These are phyloP conservation scores for Flexamia atlantica DNA, from an alignment of 2,888 invertebrate genomes.

Conservation along the genomic window DNA sequence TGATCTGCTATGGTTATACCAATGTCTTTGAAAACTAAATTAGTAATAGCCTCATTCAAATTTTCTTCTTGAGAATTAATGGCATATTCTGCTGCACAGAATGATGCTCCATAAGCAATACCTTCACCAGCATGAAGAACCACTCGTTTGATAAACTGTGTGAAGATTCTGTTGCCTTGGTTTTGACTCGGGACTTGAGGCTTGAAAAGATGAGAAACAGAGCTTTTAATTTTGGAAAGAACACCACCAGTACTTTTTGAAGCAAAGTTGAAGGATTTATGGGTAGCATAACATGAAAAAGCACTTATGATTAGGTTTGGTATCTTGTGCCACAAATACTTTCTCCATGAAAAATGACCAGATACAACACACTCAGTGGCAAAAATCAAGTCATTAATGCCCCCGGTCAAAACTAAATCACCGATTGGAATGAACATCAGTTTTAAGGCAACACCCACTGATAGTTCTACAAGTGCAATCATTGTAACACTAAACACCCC, in stretches of 20 bases:
- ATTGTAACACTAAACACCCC: slow-evolving; percentile 64
- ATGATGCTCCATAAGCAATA: neutral
- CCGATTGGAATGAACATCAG: slow-evolving; percentile 64
- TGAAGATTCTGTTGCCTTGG: neutral
- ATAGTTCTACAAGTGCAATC: neutral
- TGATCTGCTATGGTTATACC: neutral
- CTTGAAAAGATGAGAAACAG: neutral
- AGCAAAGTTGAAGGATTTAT: neutral
- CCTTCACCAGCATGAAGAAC: neutral
- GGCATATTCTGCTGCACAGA: neutral
- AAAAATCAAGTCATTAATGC: slow-evolving; percentile 70
- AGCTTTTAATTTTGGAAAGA: neutral
- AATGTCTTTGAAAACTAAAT: neutral
- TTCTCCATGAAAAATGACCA: slow-evolving; percentile 68
- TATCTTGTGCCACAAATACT: slow-evolving; percentile 66
- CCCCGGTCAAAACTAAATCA: slow-evolving; percentile 69
- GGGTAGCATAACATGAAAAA: neutral
- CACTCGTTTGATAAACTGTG: neutral
- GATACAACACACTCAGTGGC: slow-evolving; percentile 64
- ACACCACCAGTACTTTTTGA: neutral
- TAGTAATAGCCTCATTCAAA: neutral
- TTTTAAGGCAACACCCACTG: neutral
- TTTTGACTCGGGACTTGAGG: neutral
- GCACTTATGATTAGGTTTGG: slow-evolving; percentile 60
- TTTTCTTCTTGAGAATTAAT: neutral